Percentiles rank a stretch among this genome's conserved stretches.
phyloP scores from a whole-genome alignment of 2,797 vertebrate species.

The Phylloscopus collybita region DNA sequence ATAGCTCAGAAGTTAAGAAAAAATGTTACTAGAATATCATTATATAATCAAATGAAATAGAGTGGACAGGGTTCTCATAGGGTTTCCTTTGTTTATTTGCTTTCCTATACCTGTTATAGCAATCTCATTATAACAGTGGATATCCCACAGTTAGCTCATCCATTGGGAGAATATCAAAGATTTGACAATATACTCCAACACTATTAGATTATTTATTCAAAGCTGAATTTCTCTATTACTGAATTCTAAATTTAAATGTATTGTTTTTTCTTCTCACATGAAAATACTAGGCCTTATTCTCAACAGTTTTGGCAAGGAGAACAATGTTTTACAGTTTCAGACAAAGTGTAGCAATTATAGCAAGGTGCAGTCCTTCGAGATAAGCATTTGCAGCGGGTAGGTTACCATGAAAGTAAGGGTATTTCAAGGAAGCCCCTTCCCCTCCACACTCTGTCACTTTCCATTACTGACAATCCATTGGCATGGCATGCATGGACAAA shows the following conservation, averaged over 20 bases:
- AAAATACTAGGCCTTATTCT: slow-evolving; percentile 1
- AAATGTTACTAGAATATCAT: not conserved
- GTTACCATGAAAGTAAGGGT: slow-evolving; percentile 47
- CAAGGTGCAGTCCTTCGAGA: slow-evolving; percentile 48
- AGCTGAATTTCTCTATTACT: not conserved
- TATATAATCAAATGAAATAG: not conserved
- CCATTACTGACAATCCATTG: slow-evolving; percentile 70
- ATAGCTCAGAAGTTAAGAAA: not conserved
- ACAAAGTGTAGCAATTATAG: slow-evolving; percentile 38
- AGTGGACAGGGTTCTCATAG: not conserved
- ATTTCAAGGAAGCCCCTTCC: slow-evolving; percentile 8
- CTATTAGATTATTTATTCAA: slow-evolving; percentile 41
- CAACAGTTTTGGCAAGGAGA: not conserved
- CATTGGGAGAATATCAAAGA: slow-evolving; percentile 9
- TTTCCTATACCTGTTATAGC: not conserved
- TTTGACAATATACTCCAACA: not conserved
- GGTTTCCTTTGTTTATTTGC: slow-evolving; percentile 7
- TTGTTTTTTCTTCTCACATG: not conserved
- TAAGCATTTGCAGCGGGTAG: slow-evolving; percentile 12
- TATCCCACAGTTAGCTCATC: not conserved
- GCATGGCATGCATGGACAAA: slow-evolving; percentile 46
- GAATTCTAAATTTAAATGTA: slow-evolving; percentile 31
- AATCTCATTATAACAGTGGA: not conserved
- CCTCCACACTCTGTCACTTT: slow-evolving; percentile 56
- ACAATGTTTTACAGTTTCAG: slow-evolving; percentile 3